Evolutionary conservation across 1,140 invertebrate genomes (phyloP).

Genomic region (Apolygus lucorum): DNA sequence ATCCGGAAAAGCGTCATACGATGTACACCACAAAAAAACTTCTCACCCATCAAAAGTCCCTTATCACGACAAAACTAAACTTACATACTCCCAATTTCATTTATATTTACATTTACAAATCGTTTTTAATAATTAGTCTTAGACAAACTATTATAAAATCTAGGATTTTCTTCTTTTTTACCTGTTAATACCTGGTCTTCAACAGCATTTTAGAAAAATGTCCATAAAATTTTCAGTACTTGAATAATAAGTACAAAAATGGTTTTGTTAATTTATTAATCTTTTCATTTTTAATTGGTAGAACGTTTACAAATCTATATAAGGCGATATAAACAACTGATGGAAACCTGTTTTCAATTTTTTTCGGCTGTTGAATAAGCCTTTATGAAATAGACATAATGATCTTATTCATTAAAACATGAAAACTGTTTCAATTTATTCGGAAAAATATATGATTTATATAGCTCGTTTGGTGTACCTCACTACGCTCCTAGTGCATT

Average conservation of each 20-base stretch:
- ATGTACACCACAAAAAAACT: not conserved
- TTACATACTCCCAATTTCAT: not conserved
- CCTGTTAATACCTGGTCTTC: not conserved
- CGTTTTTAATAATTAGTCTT: not conserved
- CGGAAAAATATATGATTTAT: not conserved
- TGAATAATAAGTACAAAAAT: not conserved
- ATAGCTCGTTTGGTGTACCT: not conserved
- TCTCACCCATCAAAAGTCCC: not conserved
- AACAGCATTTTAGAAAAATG: not conserved
- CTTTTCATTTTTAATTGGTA: not conserved
- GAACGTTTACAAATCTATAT: not conserved
- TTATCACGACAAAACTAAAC: not conserved
- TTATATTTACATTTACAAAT: not conserved
- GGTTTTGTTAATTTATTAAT: no score
- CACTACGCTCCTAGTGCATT: constrained; percentile 3
- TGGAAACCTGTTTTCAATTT: no score
- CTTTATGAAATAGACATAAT: not conserved
- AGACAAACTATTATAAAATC: not conserved
- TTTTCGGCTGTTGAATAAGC: no score
- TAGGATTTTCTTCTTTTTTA: not conserved
- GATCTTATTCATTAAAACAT: not conserved
- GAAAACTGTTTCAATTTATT: constrained; percentile 22
- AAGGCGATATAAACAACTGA: not conserved
- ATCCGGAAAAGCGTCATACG: no score
- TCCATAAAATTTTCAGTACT: not conserved